Base-by-base conservation (phyloP, 2,888 invertebrate species). In the Zelleria hepariella region DNA sequence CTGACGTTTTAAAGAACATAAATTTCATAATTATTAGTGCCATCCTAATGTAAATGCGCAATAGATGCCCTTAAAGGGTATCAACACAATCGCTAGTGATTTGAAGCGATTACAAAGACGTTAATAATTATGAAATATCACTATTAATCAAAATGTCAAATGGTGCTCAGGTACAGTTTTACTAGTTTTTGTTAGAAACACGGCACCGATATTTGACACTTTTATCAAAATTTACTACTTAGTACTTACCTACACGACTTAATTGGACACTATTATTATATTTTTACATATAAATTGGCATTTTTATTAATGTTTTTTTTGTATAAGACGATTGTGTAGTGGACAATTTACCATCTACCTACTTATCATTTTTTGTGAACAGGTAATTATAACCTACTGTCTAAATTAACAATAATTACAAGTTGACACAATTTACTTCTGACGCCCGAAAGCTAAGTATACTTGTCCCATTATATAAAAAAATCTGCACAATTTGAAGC, bases 401-500 rank as follows among this genome's bases (percentile, higher is more conserved):
- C n/a, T n/a, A n/a, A n/a, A n/a, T n/a, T n/a, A n/a, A n/a, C n/a
- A n/a, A n/a, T n/a, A n/a, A n/a, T n/a, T n/a, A n/a, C n/a, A n/a
- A n/a, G n/a, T n/a, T n/a, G n/a, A 42, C 32, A 42, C 32, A 15
- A 42, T 15, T 15, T 15, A 15, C 15, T 15, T 4, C 32, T 42
- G 15, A 5, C 15, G 15, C 15, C 15, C 32, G 15, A 42, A 42
- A 42, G 32, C 32, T 42, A 42, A 42, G 32, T 42, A 42, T 42
- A 25, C 59, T 54, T 68, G 74, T 75, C 75, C 74, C 74, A 73
- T 73, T 73, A 69, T 73, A 68, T 74, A 72, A 68, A 72, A 71
- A 69, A 60, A 63, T 62, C 42, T 27, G 32, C 21, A 20, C 4
- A 48, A 51, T n/a, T n/a, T n/a, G n/a, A n/a, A n/a, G n/a, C n/a